Evolutionary conservation across 2,888 invertebrate species (phyloP), one percentile per base, ranked within the genome.

Genomic region (Melanargia galathea): DNA sequence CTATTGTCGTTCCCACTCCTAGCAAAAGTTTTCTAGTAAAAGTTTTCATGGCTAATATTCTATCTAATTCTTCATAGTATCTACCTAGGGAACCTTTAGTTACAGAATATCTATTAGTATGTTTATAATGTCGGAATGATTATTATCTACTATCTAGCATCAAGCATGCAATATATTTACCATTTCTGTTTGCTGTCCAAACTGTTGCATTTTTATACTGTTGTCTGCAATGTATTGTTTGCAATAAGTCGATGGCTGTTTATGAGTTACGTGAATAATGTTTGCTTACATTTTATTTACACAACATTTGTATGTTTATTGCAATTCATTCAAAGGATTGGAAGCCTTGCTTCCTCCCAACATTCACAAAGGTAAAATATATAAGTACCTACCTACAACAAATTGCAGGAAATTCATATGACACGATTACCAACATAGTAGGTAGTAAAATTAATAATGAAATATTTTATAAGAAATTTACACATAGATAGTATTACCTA

Each of bases 331-430:
- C 59, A 7, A 80, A 83, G 83, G 81, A 84, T 80, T 71, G 78
- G 79, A 72, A 80, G 84, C 64, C 62, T 79, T 63, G 73, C 78
- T 71, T 79, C 83, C 60, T 77, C 81, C 60, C 84, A 83, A 75
- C 83, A 81, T 45, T 74, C 81, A 13, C 81, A 82, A 77, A 79
- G 87, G 87, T 87, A 87, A 77, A 67, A 13, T 73, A 68, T 30
- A 48, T 54, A 55, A 8, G 30, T 26, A 26, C 26, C 1, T 26
- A 26, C 26, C 1, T 26, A 26, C 26, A 13, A 30, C 18, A 43
- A 18, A 24, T 13, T 48, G 7, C 20, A 35, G 22, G 35, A 30
- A 30, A 16, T 33, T 16, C 13, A 40, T 11, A 43, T 43, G 43
- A 18, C 7, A 43, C 7, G 0, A 2, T 40, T n/a, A 35, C 13